Evolutionary conservation across 2,113 vertebrate genomes (phyloP).

Genomic region (Periophthalmus modestus): DNA sequence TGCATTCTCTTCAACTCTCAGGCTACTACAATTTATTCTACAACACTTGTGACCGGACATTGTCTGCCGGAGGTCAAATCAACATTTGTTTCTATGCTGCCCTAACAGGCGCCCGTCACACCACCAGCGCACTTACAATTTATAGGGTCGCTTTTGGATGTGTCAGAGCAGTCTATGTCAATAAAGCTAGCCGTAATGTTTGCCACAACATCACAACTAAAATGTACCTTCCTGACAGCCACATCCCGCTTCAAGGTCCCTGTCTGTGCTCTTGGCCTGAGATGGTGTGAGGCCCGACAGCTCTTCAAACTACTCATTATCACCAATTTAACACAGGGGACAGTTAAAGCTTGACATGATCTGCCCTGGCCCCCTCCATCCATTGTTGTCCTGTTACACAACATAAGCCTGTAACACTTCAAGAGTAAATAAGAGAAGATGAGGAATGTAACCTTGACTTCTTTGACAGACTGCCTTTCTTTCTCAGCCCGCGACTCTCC

Average conservation of each 20-base stretch:
- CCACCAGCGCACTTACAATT: conserved; percentile 62
- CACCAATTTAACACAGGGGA: conserved; percentile 83
- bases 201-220: conserved; percentile 72
- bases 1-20: too few relatives aligned
- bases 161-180: conserved; percentile 77
- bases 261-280: conserved; percentile 40
- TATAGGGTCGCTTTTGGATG: conserved; percentile 75
- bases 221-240: conserved; percentile 78
- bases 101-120: conserved; percentile 63
- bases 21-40: too few relatives aligned
- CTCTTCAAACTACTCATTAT: conserved; percentile 82
- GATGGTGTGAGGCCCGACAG: conserved; percentile 25
- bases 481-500: conserved; percentile 53
- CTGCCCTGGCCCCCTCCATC: conserved; percentile 30
- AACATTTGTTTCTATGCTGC: conserved; percentile 71
- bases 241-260: conserved; percentile 80
- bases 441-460: conserved; percentile 94
- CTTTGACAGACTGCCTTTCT: conserved; percentile 68
- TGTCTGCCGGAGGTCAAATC: conserved; percentile 58
- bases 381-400: conserved; percentile 46
- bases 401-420: conserved; percentile 56
- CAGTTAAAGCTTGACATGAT: conserved; percentile 65
- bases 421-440: conserved; percentile 91
- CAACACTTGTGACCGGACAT: conserved; percentile 13
- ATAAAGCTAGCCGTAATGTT: conserved; percentile 83